Evolutionary conservation across 2,113 vertebrate species (phyloP).

Genomic region (Xiphias gladius): DNA sequence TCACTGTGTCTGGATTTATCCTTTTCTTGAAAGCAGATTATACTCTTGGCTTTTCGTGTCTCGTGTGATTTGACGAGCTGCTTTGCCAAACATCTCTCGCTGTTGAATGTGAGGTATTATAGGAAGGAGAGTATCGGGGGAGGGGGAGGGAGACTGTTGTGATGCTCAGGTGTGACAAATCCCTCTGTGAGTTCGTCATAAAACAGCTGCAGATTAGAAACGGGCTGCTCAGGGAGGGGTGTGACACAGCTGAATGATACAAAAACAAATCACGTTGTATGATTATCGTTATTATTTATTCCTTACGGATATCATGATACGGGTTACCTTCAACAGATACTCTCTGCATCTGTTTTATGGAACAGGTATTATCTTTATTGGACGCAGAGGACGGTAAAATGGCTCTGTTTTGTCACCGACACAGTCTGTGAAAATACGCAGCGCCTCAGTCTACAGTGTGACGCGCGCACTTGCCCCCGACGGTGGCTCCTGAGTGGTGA

Average conservation of each 20-base stretch:
- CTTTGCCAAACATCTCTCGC: constrained; percentile 37
- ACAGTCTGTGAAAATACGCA: background rate
- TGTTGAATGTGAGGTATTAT: constrained; percentile 39
- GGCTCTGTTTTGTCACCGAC: background rate
- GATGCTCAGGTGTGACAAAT: constrained; percentile 65
- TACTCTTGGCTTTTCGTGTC: constrained; percentile 47
- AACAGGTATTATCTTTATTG: too few species aligned
- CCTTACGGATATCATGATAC: background rate
- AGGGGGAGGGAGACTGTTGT: constrained; percentile 32
- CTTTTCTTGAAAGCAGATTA: constrained; percentile 56
- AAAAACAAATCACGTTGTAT: constrained; percentile 25
- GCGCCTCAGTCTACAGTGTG: background rate
- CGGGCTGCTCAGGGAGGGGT: constrained; percentile 12
- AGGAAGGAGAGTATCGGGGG: too few species aligned
- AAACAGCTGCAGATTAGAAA: constrained; percentile 55
- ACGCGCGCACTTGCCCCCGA: background rate
- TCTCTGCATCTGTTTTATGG: too few species aligned
- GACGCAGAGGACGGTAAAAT: background rate
- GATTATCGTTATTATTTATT: background rate
- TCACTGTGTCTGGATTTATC: constrained; percentile 19
- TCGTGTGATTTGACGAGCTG: constrained; percentile 34
- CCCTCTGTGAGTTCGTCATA: constrained; percentile 36
- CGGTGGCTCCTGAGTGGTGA: too few species aligned
- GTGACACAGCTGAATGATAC: constrained; percentile 41
- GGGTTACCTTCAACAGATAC: background rate